Base-by-base conservation (phyloP, 2,888 invertebrate genomes). In the Hemithea aestivaria region DNA sequence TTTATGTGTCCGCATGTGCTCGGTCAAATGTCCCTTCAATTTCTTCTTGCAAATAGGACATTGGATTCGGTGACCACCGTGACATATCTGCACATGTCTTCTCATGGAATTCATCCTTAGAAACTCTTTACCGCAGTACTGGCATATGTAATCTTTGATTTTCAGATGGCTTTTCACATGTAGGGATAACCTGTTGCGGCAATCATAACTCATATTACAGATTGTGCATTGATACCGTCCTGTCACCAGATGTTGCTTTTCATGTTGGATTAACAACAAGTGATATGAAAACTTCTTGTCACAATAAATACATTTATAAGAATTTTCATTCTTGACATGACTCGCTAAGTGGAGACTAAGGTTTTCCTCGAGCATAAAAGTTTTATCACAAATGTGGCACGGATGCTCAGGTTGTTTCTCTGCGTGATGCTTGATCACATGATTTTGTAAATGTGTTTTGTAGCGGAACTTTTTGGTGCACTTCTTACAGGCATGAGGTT, bases 41-140 rank as follows among this genome's bases (percentile, higher is more conserved):
- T 90, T 90, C 62, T 95, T 94, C 58, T 93, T 92, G 67, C 96
- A 96, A 39, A 96, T 90, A 1, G 91, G 90, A 71, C 96, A 96
- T 49, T 93, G 90, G 57, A 94, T 93, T 11, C 93, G 91, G 49
- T 91, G 91, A 37, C 94, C 94, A 20, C 89, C 90, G 59, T 96
- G 96, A 53, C 91, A 90, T 56, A 94, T 92, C 54, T 91, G 91
- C 16, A 95, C 83, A 67, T 96, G 96, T 45, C 94, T 91, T 52
- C 91, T 91, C 50, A 96, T 75, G 0, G 93, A 92, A 63, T 94
- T 93, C 5, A 92, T 88, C 2, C 94, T 89, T 25, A 92, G 87
- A 67, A 95, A 96, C 16, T 91, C 90, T 56, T 93, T 93, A 0
- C 94, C 93, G 62, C 96, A 96, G 33, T 93, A 90, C 49, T 93